These are phyloP conservation scores for Pandemis cinnamomeana DNA, from an alignment of 2,888 invertebrate genomes.

Conservation along the genomic window DNA sequence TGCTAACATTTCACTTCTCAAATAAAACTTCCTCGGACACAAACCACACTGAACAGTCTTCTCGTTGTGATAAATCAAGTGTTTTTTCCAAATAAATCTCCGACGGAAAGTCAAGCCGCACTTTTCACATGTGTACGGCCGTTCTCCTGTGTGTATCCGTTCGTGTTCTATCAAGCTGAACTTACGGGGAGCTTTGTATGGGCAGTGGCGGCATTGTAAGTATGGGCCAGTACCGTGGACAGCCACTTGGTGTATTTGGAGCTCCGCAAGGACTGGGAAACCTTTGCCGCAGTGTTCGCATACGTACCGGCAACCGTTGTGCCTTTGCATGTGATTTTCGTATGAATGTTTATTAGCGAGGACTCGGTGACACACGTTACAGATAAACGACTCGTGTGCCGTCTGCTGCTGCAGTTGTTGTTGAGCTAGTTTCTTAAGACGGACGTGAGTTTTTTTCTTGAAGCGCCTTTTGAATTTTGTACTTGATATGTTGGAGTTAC, in stretches of 20 bases:
- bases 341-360: slow-evolving; percentile 64
- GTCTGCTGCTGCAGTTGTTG: slow-evolving; percentile 22
- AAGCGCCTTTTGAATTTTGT: slow-evolving; percentile 20
- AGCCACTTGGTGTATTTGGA: slow-evolving; percentile 65
- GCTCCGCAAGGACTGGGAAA: slow-evolving; percentile 58
- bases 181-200: slow-evolving; percentile 66
- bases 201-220: slow-evolving; percentile 67
- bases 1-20: slow-evolving; percentile 60
- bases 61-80: slow-evolving; percentile 70
- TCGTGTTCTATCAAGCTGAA: slow-evolving; percentile 69
- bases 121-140: slow-evolving; percentile 75
- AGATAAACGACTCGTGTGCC: slow-evolving; percentile 50
- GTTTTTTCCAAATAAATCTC: slow-evolving; percentile 70
- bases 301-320: slow-evolving; percentile 65
- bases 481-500: slow-evolving; percentile 27
- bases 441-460: slow-evolving; percentile 29
- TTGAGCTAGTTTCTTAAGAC: slow-evolving; percentile 22
- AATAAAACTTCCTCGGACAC: slow-evolving; percentile 69
- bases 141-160: slow-evolving; percentile 71
- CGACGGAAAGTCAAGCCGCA: slow-evolving; percentile 75
- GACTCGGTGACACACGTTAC: slow-evolving; percentile 64
- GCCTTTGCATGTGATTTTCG: slow-evolving; percentile 70
- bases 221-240: slow-evolving; percentile 67
- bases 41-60: slow-evolving; percentile 67
- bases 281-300: slow-evolving; percentile 77